Evolutionary conservation across 2,888 invertebrate genomes (phyloP).

Genomic region (Epicampocera succincta): DNA sequence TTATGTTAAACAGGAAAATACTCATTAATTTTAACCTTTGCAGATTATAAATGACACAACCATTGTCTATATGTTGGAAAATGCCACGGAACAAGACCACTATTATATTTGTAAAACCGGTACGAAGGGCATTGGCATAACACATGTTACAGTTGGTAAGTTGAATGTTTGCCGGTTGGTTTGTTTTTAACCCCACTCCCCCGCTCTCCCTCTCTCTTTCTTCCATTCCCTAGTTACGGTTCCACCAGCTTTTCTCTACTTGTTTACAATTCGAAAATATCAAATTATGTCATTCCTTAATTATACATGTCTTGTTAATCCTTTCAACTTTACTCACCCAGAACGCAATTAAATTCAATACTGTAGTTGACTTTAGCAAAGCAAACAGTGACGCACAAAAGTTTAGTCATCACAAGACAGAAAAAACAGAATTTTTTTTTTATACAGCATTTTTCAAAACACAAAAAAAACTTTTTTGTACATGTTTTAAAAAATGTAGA

Average conservation of each 20-base stretch:
- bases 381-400: constrained; percentile 7
- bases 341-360: not conserved
- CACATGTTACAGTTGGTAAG: constrained; percentile 74
- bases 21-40: constrained; percentile 17
- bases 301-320: constrained; percentile 38
- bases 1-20: not conserved
- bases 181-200: no score
- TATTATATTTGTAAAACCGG: constrained; percentile 75
- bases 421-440: no score
- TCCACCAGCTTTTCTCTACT: no score
- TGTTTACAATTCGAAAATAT: constrained; percentile 11
- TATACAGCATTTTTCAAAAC: no score
- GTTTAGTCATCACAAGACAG: no score
- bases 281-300: constrained; percentile 45
- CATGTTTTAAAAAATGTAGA: no score
- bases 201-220: no score
- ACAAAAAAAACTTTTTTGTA: no score
- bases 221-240: no score
- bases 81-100: constrained; percentile 73
- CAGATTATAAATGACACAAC: constrained; percentile 74
- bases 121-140: constrained; percentile 73
- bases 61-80: constrained; percentile 73
- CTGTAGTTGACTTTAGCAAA: not conserved
- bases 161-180: not conserved
- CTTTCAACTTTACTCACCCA: not conserved